Evolutionary conservation across 2,888 invertebrate species (phyloP).

Genomic region (Andrena minutula): DNA sequence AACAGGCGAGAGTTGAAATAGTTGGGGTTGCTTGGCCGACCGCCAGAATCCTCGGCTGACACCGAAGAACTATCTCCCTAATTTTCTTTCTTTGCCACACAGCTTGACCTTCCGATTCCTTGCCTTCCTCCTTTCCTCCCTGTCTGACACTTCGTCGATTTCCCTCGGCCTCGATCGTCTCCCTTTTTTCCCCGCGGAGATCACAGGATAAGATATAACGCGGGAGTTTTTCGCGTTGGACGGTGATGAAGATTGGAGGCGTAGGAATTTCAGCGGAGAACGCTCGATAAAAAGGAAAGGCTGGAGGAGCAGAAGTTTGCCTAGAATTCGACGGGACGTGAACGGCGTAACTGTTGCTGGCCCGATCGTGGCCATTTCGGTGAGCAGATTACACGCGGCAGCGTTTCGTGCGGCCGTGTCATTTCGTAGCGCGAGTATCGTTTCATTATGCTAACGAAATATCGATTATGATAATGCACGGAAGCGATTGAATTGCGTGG

Average conservation of each 20-base stretch:
- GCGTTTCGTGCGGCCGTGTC: conserved; percentile 24
- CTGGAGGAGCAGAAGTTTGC: background rate
- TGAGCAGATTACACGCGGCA: conserved; percentile 13
- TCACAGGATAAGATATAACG: too few relatives aligned
- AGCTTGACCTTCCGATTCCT: conserved; percentile 48
- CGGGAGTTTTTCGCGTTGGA: too few relatives aligned
- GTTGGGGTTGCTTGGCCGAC: conserved; percentile 62
- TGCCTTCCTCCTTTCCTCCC: too few relatives aligned
- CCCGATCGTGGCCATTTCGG: conserved; percentile 4
- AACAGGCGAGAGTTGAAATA: conserved; percentile 31
- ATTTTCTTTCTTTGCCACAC: conserved; percentile 61
- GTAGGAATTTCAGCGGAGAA: too few relatives aligned
- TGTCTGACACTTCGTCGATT: background rate
- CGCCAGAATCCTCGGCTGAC: conserved; percentile 69
- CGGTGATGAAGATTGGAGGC: too few relatives aligned
- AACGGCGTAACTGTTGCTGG: conserved; percentile 22
- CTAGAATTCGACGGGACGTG: conserved; percentile 9
- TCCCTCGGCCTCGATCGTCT: too few relatives aligned
- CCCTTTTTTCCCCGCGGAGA: too few relatives aligned
- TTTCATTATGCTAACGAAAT: conserved; percentile 57
- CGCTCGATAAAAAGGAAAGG: background rate
- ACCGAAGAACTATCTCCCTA: conserved; percentile 70
- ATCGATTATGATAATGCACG: conserved; percentile 60
- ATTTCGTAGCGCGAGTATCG: conserved; percentile 47
- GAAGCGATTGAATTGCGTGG: conserved; percentile 39